Evolutionary conservation across 2,113 vertebrate genomes (phyloP).

Genomic region (Cavia porcellus): DNA sequence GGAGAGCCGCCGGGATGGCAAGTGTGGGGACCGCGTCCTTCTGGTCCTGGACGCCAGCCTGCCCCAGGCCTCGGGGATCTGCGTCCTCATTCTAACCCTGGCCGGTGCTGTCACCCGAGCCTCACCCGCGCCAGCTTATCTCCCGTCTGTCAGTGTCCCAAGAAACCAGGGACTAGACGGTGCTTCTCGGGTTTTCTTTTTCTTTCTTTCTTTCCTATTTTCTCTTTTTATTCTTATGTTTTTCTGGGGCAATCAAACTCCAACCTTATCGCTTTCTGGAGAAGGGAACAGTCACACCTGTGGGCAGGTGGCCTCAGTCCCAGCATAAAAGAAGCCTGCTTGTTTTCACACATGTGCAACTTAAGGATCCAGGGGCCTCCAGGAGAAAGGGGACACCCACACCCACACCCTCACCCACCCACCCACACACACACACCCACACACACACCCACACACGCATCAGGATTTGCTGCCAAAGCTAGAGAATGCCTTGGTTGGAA

Average conservation of each 20-base stretch:
- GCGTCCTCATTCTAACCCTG: neutral
- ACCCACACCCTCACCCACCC: rapidly evolving
- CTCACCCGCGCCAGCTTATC: neutral
- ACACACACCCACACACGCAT: rapidly evolving
- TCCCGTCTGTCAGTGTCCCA: neutral
- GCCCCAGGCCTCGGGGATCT: neutral
- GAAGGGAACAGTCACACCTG: neutral
- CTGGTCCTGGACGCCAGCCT: neutral
- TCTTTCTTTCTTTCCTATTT: neutral
- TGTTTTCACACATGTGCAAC: neutral
- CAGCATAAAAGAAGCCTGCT: neutral
- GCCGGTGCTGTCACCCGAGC: neutral
- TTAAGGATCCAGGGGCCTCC: rapidly evolving
- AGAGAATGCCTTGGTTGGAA: neutral
- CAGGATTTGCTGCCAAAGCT: neutral
- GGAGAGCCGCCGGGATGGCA: neutral
- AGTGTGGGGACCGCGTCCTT: neutral
- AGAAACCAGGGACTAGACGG: neutral
- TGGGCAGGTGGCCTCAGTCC: rapidly evolving
- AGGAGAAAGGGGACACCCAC: neutral
- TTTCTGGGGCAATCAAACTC: neutral
- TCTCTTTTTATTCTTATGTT: neutral
- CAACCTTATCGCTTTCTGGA: neutral
- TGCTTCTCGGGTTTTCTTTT: slow-evolving; percentile 34
- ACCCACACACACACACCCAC: rapidly evolving